A percentile compares a stretch with the other conserved stretches of the same genome.
Conservation (phyloP, 2,797 vertebrate genomes). For the Catostomus latipinnis region DNA sequence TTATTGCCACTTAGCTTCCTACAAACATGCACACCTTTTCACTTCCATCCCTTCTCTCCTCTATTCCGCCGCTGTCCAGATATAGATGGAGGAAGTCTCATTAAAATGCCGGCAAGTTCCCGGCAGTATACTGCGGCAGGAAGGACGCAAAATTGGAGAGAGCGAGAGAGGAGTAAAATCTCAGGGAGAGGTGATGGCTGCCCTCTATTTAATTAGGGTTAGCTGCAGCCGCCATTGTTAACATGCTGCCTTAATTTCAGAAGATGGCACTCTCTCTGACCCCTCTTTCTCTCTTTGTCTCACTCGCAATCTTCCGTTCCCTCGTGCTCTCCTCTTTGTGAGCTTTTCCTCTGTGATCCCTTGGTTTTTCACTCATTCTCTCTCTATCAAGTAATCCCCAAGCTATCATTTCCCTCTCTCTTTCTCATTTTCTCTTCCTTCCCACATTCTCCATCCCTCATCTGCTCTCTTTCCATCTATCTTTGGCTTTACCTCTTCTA, state of each 20-base stretch:
- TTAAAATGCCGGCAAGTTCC: constrained; percentile 63
- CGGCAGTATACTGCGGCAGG: constrained; percentile 38
- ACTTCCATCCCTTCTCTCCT: constrained; percentile 57
- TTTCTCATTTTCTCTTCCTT: constrained; percentile 25
- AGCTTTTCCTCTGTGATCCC: constrained; percentile 4
- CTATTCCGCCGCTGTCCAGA: constrained; percentile 71
- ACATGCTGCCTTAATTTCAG: constrained; percentile 77
- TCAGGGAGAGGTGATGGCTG: constrained; percentile 63
- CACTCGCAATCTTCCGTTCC: constrained; percentile 1
- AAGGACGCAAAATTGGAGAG: constrained; percentile 62
- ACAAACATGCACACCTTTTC: constrained; percentile 60
- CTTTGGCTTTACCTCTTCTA: constrained; percentile 27
- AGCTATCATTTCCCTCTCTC: constrained; percentile 10
- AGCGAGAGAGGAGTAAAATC: constrained; percentile 65
- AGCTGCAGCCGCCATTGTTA: constrained; percentile 78
- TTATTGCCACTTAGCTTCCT: constrained; percentile 71
- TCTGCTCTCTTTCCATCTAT: constrained; percentile 17
- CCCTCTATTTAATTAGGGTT: constrained; percentile 77
- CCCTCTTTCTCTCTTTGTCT: constrained; percentile 46
- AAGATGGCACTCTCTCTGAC: constrained; percentile 69
- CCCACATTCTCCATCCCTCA: constrained; percentile 12
- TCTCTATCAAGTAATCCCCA: constrained; percentile 11
- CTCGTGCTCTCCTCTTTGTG: neutral
- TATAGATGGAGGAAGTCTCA: constrained; percentile 69
- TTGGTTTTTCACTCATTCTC: constrained; percentile 32